phyloP scores from a whole-genome alignment of 2,888 invertebrate genomes.

The Agriotes lineatus region DNA sequence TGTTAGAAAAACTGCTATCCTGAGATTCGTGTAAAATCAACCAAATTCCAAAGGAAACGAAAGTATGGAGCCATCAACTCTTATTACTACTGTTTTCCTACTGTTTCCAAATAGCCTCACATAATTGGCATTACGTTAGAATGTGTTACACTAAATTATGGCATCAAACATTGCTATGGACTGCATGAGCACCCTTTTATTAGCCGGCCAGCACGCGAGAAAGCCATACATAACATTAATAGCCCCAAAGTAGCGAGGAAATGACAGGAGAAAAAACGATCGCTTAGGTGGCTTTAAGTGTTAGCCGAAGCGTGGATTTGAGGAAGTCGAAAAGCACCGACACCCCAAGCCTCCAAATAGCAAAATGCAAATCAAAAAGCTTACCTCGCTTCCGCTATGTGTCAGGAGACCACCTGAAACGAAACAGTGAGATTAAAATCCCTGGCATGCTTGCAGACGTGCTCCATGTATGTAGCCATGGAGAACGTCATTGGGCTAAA shows the following conservation, averaged over 20 bases:
- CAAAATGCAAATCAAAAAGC: neutral
- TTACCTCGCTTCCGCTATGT: neutral
- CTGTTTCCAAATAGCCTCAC: neutral
- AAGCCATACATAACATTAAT: conserved; percentile 1
- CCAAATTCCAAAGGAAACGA: too few species aligned
- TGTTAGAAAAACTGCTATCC: too few species aligned
- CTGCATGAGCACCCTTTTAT: neutral
- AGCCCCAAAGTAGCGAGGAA: neutral
- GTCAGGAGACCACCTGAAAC: neutral
- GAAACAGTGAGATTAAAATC: conserved; percentile 11
- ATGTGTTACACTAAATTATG: neutral
- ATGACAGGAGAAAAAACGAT: neutral
- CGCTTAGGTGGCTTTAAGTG: neutral
- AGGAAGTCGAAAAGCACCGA: neutral
- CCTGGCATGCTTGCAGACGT: neutral
- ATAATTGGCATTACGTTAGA: neutral
- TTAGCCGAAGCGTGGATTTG: neutral
- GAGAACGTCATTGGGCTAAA: conserved; percentile 14
- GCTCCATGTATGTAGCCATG: conserved; percentile 4
- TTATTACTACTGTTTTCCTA: too few species aligned
- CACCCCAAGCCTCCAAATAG: neutral
- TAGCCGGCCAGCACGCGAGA: neutral
- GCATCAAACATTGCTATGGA: neutral
- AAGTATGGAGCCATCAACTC: too few species aligned
- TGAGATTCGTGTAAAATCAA: too few species aligned